Base-by-base conservation (phyloP, 2,113 vertebrate genomes). In the Leptocoma aspasia region DNA sequence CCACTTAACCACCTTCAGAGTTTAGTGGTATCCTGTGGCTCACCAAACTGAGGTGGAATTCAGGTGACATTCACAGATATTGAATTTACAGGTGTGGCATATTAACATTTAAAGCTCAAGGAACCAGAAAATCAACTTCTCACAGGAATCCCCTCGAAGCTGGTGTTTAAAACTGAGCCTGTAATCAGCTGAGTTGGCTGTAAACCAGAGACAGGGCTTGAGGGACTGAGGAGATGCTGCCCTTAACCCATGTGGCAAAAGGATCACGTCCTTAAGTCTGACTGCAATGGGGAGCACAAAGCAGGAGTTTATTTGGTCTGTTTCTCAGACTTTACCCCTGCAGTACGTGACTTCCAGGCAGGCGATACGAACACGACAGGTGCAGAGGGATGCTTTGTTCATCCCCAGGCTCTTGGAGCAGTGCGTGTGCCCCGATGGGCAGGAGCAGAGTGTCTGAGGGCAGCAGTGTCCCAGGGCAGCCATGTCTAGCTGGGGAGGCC, bases 351-450 rank as follows among this genome's bases (percentile, higher is more conserved):
- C 24, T 82, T 76, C 13, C 52, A 60, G 44, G 57, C 35, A 59
- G 47, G 35, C 5, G 44, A 8, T 15, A 21, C 0, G 8, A 24
- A 15, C 33, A 53, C 13, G 24, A 13, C n/a, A 35, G 79, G 30
- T 50, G 12, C 30, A 49, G 64, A 11, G 4, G 41, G 18, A 39
- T 17, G 60, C 30, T 68, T 21, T 52, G 31, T 17, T 39, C 27
- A 35, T 23, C 42, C 11, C 24, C 70, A 35, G 73, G 50, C 27
- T 64, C 71, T 42, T 26, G 60, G n/a, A 73, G 56, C 6, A n/a
- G 18, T 2, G 20, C 4, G 4, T 50, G 76, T 63, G 52, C 49
- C 45, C 33, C 10, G 17, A 11, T 0, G 0, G 52, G 27, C 4
- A 4, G 79, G 54, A 75, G n/a, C 7, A 1, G 33, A 17, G 53